Conservation (phyloP, 1,140 invertebrate species). For the Pachypeltis micranthus region DNA sequence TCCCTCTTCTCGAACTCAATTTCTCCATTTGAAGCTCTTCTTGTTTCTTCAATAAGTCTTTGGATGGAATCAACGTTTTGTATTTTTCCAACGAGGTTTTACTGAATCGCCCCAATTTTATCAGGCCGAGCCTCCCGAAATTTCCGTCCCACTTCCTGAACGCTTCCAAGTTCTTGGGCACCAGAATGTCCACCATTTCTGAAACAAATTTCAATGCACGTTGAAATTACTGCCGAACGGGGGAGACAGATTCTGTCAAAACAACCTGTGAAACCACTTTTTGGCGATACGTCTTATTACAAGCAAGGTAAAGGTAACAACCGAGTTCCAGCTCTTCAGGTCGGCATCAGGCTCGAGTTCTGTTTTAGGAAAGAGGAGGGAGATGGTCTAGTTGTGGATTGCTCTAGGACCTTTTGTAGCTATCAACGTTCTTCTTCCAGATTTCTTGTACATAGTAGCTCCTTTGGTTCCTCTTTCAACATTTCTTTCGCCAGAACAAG, state of each 20-base stretch:
- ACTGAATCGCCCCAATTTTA: constrained; percentile 48
- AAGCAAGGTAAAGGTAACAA: too few relatives aligned
- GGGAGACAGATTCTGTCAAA: neutral
- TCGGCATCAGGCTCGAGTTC: too few relatives aligned
- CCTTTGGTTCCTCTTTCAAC: too few relatives aligned
- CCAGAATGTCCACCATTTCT: constrained; percentile 44
- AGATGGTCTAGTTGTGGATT: too few relatives aligned
- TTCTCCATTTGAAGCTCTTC: neutral
- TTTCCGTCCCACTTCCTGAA: constrained; percentile 55
- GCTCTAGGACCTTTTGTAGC: too few relatives aligned
- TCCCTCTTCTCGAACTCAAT: neutral
- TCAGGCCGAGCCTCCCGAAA: constrained; percentile 48
- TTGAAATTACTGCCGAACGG: neutral
- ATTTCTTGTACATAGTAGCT: too few relatives aligned
- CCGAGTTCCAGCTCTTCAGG: too few relatives aligned
- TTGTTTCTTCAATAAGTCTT: neutral
- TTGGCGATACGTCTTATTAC: neutral
- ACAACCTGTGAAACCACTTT: neutral
- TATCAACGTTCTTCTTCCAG: too few relatives aligned
- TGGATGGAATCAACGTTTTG: neutral
- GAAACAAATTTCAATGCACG: constrained; percentile 11
- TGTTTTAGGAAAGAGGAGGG: too few relatives aligned
- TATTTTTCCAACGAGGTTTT: constrained; percentile 36
- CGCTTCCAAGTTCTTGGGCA: constrained; percentile 41
- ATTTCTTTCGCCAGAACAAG: too few relatives aligned